phyloP scores from a whole-genome alignment of 2,797 vertebrate species.

The Tragelaphus eurycerus region DNA sequence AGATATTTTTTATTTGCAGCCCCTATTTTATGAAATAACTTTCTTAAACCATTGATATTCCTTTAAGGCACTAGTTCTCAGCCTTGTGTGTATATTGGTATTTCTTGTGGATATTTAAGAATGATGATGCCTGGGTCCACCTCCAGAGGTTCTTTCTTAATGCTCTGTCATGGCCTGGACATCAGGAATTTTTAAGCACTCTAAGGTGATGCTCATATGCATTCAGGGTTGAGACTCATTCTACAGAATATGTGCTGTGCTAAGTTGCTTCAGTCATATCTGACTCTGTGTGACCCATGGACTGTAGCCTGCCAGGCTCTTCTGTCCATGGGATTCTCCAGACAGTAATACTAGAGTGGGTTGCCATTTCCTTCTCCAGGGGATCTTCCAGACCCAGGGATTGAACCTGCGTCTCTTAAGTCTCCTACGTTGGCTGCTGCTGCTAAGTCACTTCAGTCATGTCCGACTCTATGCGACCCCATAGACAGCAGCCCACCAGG shows the following conservation, averaged over 20 bases:
- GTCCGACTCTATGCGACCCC: no score
- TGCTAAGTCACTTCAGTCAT: no score
- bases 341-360: not conserved
- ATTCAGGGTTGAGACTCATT: not conserved
- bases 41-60: not conserved
- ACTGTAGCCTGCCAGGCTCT: not conserved
- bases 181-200: not conserved
- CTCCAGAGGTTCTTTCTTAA: constrained; percentile 14
- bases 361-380: not conserved
- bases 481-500: no score
- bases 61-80: not conserved
- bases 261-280: not conserved
- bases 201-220: not conserved
- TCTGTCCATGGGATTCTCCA: not conserved
- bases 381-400: not conserved
- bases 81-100: not conserved
- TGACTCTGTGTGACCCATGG: not conserved
- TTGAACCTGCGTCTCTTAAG: not conserved
- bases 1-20: not conserved
- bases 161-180: not conserved
- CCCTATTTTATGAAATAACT: not conserved
- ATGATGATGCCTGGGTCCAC: not conserved
- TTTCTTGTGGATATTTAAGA: not conserved
- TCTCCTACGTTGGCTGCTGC: not conserved
- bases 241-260: not conserved